phyloP scores from a whole-genome alignment of 1,140 invertebrate genomes.

The Battus philenor region DNA sequence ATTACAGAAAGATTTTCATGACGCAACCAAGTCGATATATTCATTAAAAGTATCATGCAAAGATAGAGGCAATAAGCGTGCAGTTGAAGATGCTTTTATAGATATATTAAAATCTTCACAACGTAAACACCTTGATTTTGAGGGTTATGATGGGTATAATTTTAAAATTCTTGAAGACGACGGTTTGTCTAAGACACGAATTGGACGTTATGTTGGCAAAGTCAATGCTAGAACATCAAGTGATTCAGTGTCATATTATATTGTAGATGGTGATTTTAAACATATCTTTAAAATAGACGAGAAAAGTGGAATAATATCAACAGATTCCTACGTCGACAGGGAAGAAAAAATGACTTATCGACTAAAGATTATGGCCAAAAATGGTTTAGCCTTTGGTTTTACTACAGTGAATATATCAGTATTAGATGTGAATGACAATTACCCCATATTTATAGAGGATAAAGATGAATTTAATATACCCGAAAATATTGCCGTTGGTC shows the following conservation, averaged over 20 bases:
- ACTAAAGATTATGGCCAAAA: constrained; percentile 85
- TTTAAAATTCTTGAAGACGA: constrained; percentile 91
- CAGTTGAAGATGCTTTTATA: constrained; percentile 85
- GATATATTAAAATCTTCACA: constrained; percentile 86
- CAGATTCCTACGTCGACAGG: constrained; percentile 88
- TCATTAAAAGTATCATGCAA: constrained; percentile 85
- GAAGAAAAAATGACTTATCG: constrained; percentile 87
- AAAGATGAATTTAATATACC: constrained; percentile 85
- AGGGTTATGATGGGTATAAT: constrained; percentile 83
- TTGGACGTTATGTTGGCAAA: constrained; percentile 84
- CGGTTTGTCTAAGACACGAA: constrained; percentile 72
- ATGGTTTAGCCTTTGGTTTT: constrained; percentile 81
- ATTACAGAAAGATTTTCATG: constrained; percentile 79
- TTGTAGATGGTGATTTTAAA: constrained; percentile 88
- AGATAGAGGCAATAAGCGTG: constrained; percentile 85
- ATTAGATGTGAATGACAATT: constrained; percentile 95
- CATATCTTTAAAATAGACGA: constrained; percentile 89
- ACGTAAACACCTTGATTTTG: constrained; percentile 83
- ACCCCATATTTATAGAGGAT: constrained; percentile 87
- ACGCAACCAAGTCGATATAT: constrained; percentile 81
- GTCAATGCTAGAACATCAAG: constrained; percentile 79
- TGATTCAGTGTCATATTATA: constrained; percentile 83
- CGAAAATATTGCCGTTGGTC: constrained; percentile 94
- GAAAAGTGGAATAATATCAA: constrained; percentile 86
- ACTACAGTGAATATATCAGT: constrained; percentile 88